Conservation (phyloP, 2,113 vertebrate species). For the Tringa solitaria region DNA sequence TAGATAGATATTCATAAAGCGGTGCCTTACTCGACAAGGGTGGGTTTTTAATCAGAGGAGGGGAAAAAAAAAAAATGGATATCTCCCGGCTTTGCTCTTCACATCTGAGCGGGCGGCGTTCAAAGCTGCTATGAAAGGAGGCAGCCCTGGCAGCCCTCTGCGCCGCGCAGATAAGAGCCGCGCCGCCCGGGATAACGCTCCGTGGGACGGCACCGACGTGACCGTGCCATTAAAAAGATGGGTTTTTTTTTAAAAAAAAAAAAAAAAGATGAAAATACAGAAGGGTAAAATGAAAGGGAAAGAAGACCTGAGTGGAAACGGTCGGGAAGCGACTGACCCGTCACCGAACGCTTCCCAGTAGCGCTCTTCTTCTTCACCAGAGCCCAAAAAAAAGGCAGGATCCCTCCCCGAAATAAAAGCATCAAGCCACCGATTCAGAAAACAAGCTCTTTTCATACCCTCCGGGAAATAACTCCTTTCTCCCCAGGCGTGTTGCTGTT, state of each 20-base stretch:
- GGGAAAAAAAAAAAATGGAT: background rate
- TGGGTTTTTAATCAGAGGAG: background rate
- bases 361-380: background rate
- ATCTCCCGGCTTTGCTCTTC: background rate
- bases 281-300: background rate
- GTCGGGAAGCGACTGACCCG: fast-evolving
- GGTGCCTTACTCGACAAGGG: background rate
- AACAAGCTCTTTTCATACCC: background rate
- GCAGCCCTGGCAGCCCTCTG: background rate
- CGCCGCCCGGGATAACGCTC: background rate
- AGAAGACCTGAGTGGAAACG: background rate
- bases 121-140: background rate
- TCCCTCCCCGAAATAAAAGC: background rate
- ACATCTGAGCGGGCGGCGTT: background rate
- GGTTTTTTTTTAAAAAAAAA: background rate
- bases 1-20: background rate
- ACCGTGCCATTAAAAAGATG: background rate
- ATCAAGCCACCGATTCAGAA: background rate
- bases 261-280: background rate
- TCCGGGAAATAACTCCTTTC: background rate
- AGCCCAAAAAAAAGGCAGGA: background rate
- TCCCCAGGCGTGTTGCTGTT: background rate
- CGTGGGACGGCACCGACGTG: background rate
- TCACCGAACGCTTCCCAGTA: background rate
- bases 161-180: background rate